Evolutionary conservation across 2,888 invertebrate genomes (phyloP), one percentile per base, ranked within the genome.

Genomic region (Odontocolon sp.): DNA sequence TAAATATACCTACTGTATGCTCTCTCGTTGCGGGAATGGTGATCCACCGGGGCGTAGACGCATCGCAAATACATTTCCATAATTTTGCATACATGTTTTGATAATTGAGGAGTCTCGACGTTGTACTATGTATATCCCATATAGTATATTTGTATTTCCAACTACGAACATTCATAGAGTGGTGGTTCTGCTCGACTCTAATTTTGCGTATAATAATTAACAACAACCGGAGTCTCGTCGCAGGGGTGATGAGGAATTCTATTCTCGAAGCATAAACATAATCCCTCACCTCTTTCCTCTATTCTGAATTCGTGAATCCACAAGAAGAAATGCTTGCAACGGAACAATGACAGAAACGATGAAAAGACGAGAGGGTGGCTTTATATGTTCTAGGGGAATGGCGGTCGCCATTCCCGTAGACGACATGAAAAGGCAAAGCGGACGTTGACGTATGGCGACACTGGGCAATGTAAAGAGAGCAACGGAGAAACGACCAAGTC

Each of bases 1-100:
- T 26, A 26, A 21, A 42, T 16, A 14, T 16, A n/a, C 31, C 9
- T 33, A 18, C n/a, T 40, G 67, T 77, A 73, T 38, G 69, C 38
- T 64, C 59, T 54, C 82, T 78, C 83, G 80, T 82, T 79, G 82
- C 79, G 80, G 82, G 82, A 57, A 64, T 64, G 47, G 64, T 77
- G 69, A 73, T 77, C 82, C 80, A 83, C 82, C 79, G 81, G 79
- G 72, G 76, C 80, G 80, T 81, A 82, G 80, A 82, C 83, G 85
- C 83, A 84, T 84, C 80, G 84, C 84, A 86, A 86, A 87, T 86
- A 85, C 83, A 88, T 89, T 89, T 86, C 85, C 89, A 89, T 89
- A 88, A 85, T 77, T 89, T 89, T 87, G 88, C 88, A 88, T 89
- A 86, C 84, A 87, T 86, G 88, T 88, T 88, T 88, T 88, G 87